These are phyloP conservation scores for Eutrigla gurnardus DNA, from an alignment of 2,797 vertebrate genomes.

Conservation along the genomic window DNA sequence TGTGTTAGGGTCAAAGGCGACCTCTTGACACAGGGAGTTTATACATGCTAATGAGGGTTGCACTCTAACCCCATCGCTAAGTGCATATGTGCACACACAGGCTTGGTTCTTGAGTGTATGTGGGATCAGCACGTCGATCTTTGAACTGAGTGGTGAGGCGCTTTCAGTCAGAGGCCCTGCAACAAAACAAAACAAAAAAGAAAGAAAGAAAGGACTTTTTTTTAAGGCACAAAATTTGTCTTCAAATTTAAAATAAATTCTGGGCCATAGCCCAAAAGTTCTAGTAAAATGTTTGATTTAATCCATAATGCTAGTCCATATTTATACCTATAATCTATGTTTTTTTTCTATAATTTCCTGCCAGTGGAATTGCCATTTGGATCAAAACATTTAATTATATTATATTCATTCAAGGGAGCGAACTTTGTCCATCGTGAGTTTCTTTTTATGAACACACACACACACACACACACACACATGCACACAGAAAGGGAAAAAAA, in stretches of 20 bases:
- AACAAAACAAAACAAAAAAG: constrained; percentile 11
- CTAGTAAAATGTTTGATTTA: neutral
- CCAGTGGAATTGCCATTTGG: constrained; percentile 1
- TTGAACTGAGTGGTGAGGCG: constrained; percentile 43
- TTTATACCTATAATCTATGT: neutral
- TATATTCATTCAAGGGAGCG: neutral
- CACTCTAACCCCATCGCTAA: constrained; percentile 75
- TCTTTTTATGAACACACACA: constrained; percentile 20
- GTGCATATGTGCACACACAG: constrained; percentile 70
- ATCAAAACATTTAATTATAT: constrained; percentile 8
- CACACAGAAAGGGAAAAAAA: neutral
- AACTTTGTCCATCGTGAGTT: constrained; percentile 47
- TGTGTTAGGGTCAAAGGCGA: constrained; percentile 79
- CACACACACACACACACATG: constrained; percentile 6
- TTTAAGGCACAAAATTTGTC: neutral
- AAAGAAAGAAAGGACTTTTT: neutral
- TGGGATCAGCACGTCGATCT: constrained; percentile 65
- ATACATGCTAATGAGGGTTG: constrained; percentile 82
- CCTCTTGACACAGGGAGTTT: constrained; percentile 79
- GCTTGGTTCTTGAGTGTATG: constrained; percentile 61
- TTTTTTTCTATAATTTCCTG: neutral
- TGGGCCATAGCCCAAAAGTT: accelerated
- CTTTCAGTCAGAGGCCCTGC: constrained; percentile 38
- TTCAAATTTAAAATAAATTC: neutral
- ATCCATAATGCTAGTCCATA: neutral